Percentiles rank a stretch among this genome's conserved stretches.
These are phyloP conservation scores for Sabatieria punctata DNA, from an alignment of 2,888 invertebrate species.

Conservation along the genomic window DNA sequence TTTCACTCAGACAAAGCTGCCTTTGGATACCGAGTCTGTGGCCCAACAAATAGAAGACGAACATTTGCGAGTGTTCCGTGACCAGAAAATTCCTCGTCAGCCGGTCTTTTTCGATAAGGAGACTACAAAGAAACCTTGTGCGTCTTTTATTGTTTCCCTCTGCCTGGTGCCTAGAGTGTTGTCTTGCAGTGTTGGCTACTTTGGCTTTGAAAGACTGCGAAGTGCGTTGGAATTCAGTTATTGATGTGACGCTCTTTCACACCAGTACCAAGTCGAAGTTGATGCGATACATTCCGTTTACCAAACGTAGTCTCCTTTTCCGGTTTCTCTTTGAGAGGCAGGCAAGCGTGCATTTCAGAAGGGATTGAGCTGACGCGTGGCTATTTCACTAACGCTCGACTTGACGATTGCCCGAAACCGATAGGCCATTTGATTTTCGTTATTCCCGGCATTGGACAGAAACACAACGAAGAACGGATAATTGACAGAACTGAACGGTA, in stretches of 20 bases:
- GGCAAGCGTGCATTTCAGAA: background rate
- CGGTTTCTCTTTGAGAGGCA: background rate
- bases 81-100: background rate
- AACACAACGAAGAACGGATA: slow-evolving; percentile 48
- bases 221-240: slow-evolving; percentile 44
- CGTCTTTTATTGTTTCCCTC: background rate
- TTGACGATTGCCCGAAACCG: slow-evolving; percentile 46
- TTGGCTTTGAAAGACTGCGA: slow-evolving; percentile 46
- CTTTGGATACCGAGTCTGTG: too few species aligned
- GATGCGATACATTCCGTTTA: background rate
- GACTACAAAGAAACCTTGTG: too few species aligned
- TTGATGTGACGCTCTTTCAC: slow-evolving; percentile 17
- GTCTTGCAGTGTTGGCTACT: slow-evolving; percentile 43
- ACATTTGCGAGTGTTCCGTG: background rate
- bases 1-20: too few species aligned
- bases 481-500: too few species aligned
- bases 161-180: background rate
- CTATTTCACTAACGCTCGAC: slow-evolving; percentile 41
- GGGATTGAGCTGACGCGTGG: slow-evolving; percentile 39
- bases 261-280: background rate
- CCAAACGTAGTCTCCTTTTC: slow-evolving; percentile 3
- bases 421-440: slow-evolving; percentile 53
- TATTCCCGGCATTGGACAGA: slow-evolving; percentile 54
- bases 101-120: background rate
- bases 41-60: background rate